Base-by-base conservation (phyloP, 2,888 invertebrate genomes). In the Biston betularia region DNA sequence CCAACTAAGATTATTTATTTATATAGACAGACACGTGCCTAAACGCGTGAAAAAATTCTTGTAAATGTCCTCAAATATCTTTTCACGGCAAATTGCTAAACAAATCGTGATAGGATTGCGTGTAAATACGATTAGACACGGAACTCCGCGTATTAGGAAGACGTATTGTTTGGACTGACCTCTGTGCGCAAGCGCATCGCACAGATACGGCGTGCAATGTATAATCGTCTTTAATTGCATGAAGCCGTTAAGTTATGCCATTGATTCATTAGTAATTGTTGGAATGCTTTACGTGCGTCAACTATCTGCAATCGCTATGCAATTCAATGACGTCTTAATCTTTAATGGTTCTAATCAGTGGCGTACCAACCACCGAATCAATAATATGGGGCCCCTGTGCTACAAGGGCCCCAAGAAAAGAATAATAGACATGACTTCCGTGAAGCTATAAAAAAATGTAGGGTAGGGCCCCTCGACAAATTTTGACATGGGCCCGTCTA, bases 121-220 rank as follows among this genome's bases (percentile, higher is more conserved):
- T 45, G 61, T 57, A 49, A 33, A 49, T 7, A 9, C 24, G 50
- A 68, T 68, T 63, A 6, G 63, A 63, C 59, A 68, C 63, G 63
- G 67, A 63, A 59, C 59, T 63, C 12, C 56, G 45, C 15, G 42
- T 48, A 11, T 56, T 46, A 66, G 62, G 57, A 61, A 66, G 57
- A 10, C 34, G 66, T 38, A 66, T 62, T 66, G 66, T 66, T 58
- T 46, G 10, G n/a, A 56, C 46, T 58, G 66, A 66, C 66, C 66
- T 66, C 57, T 54, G 42, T 38, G 46, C 15, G n/a, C n/a, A 60
- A 34, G 7, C 48, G 38, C 33, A 53, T 58, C 35, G 38, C 52
- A 60, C 61, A 46, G n/a, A 14, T 49, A 58, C 49, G 15, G 45
- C 12, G 33, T 40, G 24, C 34, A 40, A 49, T 60, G 15, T 8